Evolutionary conservation across 1,140 invertebrate species (phyloP).

Genomic region (Muscidifurax raptorellus): DNA sequence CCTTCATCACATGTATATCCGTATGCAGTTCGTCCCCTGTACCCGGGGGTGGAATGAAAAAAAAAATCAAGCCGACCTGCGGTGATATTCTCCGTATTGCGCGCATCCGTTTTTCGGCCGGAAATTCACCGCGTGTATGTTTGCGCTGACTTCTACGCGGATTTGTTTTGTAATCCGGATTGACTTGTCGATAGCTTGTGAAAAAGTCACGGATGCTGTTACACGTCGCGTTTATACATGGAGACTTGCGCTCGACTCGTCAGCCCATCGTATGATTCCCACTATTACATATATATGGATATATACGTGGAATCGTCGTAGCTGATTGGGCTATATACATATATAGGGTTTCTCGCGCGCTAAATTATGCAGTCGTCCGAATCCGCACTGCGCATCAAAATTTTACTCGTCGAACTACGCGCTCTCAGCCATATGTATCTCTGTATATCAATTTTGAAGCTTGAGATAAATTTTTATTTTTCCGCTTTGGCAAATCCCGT

Average conservation of each 20-base stretch:
- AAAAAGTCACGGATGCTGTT: no score
- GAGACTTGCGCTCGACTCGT: no score
- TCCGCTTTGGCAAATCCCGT: neutral
- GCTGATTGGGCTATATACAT: conserved; percentile 13
- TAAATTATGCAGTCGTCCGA: conserved; percentile 11
- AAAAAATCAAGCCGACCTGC: neutral
- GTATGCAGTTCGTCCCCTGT: neutral
- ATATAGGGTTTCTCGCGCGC: neutral
- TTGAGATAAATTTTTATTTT: conserved; percentile 11
- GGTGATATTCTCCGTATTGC: neutral
- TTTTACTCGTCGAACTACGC: neutral
- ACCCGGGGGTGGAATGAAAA: neutral
- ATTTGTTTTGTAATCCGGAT: neutral
- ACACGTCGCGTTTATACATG: no score
- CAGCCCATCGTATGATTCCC: no score
- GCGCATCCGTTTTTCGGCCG: conserved; percentile 3
- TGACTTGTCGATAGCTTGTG: neutral
- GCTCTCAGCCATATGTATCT: neutral
- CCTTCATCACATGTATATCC: neutral
- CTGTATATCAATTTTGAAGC: conserved; percentile 23
- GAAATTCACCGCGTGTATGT: neutral
- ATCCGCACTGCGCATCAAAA: neutral
- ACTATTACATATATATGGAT: no score
- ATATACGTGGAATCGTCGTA: no score
- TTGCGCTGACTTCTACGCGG: neutral